Evolutionary conservation across 2,888 invertebrate genomes (phyloP).

Genomic region (Choristoneura rosaceana): DNA sequence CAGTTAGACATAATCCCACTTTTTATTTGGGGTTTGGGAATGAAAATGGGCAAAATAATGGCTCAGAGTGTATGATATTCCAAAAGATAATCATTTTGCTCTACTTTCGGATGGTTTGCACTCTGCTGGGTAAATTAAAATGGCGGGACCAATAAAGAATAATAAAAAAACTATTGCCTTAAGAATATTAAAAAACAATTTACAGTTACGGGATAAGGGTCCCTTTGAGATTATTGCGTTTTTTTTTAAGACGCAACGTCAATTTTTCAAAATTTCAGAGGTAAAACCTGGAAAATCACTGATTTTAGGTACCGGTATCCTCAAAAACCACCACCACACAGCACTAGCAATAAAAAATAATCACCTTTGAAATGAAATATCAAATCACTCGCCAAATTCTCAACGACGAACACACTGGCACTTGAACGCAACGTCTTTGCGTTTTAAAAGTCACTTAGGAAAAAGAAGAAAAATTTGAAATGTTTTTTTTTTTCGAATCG

Average conservation of each 20-base stretch:
- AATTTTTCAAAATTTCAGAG: not conserved
- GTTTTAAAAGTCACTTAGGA: constrained; percentile 53
- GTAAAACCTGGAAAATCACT: not conserved
- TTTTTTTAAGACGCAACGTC: not conserved
- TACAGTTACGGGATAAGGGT: too few species aligned
- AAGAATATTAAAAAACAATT: too few species aligned
- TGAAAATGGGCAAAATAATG: not conserved
- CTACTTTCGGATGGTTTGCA: too few species aligned
- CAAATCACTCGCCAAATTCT: constrained; percentile 81
- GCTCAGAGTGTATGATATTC: too few species aligned
- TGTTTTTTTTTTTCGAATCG: constrained; percentile 52
- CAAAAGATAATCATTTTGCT: too few species aligned
- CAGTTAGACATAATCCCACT: not conserved
- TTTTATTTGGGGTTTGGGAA: not conserved
- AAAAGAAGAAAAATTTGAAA: constrained; percentile 49
- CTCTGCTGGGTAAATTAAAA: too few species aligned
- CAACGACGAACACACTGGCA: constrained; percentile 79
- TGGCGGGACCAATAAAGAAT: too few species aligned
- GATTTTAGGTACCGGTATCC: constrained; percentile 2
- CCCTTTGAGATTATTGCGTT: not conserved
- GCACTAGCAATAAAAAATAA: constrained; percentile 51
- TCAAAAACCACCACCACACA: constrained; percentile 47
- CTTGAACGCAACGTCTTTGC: constrained; percentile 79
- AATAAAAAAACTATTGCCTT: too few species aligned
- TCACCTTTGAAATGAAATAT: constrained; percentile 81